Base-by-base conservation (phyloP, 2,797 vertebrate species). In the Liasis olivaceus region DNA sequence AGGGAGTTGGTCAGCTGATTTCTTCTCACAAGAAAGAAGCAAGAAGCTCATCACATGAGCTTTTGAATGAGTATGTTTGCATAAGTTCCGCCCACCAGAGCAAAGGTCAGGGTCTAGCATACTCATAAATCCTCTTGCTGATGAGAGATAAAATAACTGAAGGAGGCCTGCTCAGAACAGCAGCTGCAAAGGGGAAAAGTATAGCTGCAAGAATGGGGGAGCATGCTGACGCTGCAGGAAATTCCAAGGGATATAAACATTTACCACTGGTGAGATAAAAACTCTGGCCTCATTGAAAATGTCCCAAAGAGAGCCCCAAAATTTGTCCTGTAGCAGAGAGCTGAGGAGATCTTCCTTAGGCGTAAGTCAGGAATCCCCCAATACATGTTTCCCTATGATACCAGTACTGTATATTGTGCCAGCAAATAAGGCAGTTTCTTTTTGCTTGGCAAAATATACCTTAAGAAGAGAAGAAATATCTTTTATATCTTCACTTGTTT, bases 1-100 rank as follows among this genome's bases (percentile, higher is more conserved):
- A 95, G 58, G 90, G 58, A 94, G 84, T 95, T 93, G 92, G 90
- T 93, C 6, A 90, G 62, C 87, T 94, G 93, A 51, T 59, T 95
- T 95, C 89, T 12, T 91, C 26, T 95, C 77, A 62, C 60, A 51
- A 85, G 26, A 91, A 28, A 72, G 11, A 72, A 7, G 9, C 15
- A n/a, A 2, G 42, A 92, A 91, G 51, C 12, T 94, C 31, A 89
- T 64, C 54, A 66, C 86, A 59, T 88, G 56, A 66, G 4, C 91
- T 89, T 69, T 88, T 89, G 85, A 72, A 90, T 85, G 69, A 24
- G 84, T 87, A 4, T 56, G 93, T 92, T 89, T 89, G 85, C 0
- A 69, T 93, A 47, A 3, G 88, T 64, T 66, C 59, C 88, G 91
- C 0, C 6, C 4, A 92, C 89, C 0, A 72, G 94, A 51, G 36